A percentile compares a stretch with the other conserved stretches of the same genome.
These are phyloP conservation scores for Manis pentadactyla DNA, from an alignment of 2,797 vertebrate genomes.

Conservation along the genomic window DNA sequence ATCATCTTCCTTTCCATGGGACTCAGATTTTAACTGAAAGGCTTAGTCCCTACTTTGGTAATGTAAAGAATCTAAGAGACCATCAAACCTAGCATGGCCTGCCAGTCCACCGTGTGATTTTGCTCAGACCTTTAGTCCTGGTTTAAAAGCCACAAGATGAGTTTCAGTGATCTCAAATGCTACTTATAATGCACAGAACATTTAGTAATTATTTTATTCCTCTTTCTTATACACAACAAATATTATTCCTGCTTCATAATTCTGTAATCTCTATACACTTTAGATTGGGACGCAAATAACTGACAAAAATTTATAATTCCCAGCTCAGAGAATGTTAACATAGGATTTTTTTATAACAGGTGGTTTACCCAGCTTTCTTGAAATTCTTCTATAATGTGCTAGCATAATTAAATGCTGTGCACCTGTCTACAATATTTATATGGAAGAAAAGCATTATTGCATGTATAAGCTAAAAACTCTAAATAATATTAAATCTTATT, in stretches of 20 bases:
- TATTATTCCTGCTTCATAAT: not conserved
- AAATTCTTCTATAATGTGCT: not conserved
- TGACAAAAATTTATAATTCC: not conserved
- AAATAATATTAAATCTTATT: not conserved
- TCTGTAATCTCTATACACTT: not conserved
- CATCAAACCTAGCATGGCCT: not conserved
- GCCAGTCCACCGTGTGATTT: not conserved
- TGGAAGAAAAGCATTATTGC: not conserved
- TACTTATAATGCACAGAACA: not conserved
- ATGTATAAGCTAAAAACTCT: not conserved
- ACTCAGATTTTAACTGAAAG: constrained; percentile 12
- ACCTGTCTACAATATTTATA: not conserved
- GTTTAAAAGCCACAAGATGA: not conserved
- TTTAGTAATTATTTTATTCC: not conserved
- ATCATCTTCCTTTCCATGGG: not conserved
- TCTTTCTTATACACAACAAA: not conserved
- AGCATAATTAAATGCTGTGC: not conserved
- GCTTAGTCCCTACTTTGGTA: not conserved
- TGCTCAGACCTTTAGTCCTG: not conserved
- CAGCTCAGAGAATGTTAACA: not conserved
- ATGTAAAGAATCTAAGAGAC: not conserved
- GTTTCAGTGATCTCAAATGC: not conserved
- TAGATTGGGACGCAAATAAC: not conserved
- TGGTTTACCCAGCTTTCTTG: not conserved
- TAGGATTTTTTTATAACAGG: not conserved